Conservation (phyloP, 2,797 vertebrate species). For the Lepus oiostolus region DNA sequence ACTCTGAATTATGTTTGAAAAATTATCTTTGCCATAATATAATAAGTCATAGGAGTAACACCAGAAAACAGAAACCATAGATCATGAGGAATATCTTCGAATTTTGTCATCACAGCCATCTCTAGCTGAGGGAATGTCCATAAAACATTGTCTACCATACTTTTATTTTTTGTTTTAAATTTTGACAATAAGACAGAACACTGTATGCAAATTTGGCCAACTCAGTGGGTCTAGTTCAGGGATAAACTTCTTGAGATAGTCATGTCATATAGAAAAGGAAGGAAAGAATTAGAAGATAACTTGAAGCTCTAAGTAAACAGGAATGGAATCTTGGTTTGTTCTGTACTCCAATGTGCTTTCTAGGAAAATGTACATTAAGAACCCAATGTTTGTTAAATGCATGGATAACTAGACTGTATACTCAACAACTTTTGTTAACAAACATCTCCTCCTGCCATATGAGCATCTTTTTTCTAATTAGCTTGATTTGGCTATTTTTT, state of each 20-base stretch:
- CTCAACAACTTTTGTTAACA: neutral
- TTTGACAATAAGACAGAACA: neutral
- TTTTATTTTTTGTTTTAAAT: neutral
- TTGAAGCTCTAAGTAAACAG: neutral
- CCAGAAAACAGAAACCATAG: neutral
- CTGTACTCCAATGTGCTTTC: neutral
- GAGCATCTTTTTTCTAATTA: neutral
- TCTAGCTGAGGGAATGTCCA: neutral
- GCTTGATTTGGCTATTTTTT: constrained; percentile 18
- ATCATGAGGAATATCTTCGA: neutral
- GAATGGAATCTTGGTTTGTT: neutral
- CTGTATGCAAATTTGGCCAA: neutral
- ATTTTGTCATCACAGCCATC: neutral
- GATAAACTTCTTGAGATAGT: neutral
- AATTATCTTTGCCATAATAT: neutral
- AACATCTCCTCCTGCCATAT: neutral
- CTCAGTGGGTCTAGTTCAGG: neutral
- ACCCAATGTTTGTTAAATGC: neutral
- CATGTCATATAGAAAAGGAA: neutral
- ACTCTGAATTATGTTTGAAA: constrained; percentile 2
- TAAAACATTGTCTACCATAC: neutral
- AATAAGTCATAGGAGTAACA: neutral
- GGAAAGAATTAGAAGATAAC: neutral
- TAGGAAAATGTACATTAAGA: neutral
- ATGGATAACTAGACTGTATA: neutral